Evolutionary conservation across 2,113 vertebrate species (phyloP).

Genomic region (Orcinus orca): DNA sequence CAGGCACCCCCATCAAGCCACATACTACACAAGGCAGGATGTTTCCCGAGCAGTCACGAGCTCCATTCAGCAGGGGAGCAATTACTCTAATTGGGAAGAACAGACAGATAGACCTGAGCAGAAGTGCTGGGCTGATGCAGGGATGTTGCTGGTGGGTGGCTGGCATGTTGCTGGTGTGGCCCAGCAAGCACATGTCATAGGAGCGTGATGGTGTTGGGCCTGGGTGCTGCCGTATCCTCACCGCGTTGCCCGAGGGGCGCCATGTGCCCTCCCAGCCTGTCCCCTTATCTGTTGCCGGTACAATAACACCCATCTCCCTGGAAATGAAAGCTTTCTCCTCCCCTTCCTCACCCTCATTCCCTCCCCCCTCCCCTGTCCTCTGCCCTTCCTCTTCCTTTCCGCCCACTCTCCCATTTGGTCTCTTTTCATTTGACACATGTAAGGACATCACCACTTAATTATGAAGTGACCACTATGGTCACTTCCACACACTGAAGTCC

Average conservation of each 20-base stretch:
- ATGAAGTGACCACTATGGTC: not conserved
- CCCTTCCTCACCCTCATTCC: not conserved
- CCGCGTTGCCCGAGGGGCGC: rapidly evolving
- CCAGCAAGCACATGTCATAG: not conserved
- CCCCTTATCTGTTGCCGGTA: not conserved
- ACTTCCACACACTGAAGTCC: not conserved
- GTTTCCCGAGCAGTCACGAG: not conserved
- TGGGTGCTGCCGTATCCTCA: rapidly evolving
- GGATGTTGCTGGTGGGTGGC: not conserved
- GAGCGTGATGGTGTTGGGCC: rapidly evolving
- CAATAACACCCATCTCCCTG: not conserved
- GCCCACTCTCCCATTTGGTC: not conserved
- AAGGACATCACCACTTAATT: not conserved
- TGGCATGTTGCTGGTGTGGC: no score
- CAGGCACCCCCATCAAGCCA: not conserved
- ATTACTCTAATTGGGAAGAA: not conserved
- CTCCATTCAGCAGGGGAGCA: not conserved
- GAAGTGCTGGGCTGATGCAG: not conserved
- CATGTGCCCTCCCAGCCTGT: not conserved
- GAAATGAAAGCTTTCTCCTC: not conserved
- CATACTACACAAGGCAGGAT: not conserved
- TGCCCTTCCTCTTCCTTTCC: not conserved
- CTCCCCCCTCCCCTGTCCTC: not conserved
- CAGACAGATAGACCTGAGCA: not conserved
- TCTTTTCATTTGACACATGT: not conserved